Percentiles rank a stretch among this genome's conserved stretches.
Conservation (phyloP, 2,113 vertebrate species). For the Himantopus leucocephalus region DNA sequence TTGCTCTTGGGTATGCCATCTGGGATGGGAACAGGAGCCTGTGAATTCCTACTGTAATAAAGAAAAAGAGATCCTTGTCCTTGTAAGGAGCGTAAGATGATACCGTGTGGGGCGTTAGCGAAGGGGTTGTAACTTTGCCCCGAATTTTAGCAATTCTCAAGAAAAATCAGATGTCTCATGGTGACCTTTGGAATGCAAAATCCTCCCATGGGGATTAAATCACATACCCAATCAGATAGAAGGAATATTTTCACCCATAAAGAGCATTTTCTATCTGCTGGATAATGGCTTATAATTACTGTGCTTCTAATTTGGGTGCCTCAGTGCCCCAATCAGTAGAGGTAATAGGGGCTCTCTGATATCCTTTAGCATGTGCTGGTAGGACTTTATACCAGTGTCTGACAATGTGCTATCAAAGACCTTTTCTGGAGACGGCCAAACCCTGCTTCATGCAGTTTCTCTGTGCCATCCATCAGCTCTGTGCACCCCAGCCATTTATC, state of each 20-base stretch:
- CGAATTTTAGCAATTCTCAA: background rate
- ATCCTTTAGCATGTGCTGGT: background rate
- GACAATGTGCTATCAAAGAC: fast-evolving
- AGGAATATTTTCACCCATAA: background rate
- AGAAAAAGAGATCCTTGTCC: background rate
- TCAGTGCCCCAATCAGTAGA: background rate
- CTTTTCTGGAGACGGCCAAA: background rate
- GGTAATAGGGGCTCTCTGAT: background rate
- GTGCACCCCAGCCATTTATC: background rate
- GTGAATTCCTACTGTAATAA: background rate
- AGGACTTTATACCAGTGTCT: background rate
- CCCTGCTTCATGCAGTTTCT: background rate
- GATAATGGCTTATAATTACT: background rate
- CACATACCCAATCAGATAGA: background rate
- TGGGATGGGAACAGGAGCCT: constrained; percentile 12
- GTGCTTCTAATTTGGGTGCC: background rate
- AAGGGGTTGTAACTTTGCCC: background rate
- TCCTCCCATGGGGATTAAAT: background rate
- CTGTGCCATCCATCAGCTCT: background rate
- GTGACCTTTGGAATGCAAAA: background rate
- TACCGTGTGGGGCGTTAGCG: fast-evolving
- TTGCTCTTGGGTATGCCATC: constrained; percentile 46
- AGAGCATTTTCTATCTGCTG: background rate
- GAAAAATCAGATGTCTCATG: background rate
- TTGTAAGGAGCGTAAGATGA: background rate